These are phyloP conservation scores for Clinocottus analis DNA, from an alignment of 2,113 vertebrate genomes.

Conservation along the genomic window DNA sequence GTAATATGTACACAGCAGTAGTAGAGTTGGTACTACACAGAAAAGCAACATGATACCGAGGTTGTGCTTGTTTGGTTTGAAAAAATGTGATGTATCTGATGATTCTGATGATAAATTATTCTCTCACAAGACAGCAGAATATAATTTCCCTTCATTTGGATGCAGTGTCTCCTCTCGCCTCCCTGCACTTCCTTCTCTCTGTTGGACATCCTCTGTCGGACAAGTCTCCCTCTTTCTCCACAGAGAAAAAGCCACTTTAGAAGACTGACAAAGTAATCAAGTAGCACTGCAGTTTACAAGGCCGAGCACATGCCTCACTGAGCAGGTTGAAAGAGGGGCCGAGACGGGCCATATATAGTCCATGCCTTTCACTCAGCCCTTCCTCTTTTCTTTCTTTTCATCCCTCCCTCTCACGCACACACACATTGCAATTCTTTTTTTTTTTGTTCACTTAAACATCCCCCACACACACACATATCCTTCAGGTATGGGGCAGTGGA, in stretches of 20 bases:
- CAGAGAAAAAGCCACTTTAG: constrained; percentile 73
- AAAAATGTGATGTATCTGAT: constrained; percentile 8
- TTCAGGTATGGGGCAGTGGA: constrained; percentile 58
- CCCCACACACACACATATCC: constrained; percentile 19
- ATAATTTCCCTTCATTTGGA: constrained; percentile 55
- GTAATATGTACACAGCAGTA: constrained; percentile 31
- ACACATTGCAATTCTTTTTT: background rate
- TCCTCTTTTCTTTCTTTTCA: constrained; percentile 34
- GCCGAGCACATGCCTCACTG: constrained; percentile 75
- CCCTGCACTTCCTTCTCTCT: constrained; percentile 25
- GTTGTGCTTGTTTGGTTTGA: constrained; percentile 37
- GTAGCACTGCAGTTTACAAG: constrained; percentile 78
- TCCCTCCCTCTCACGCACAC: constrained; percentile 2
- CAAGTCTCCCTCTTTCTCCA: constrained; percentile 58
- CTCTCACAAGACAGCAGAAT: constrained; percentile 46
- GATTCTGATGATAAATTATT: constrained; percentile 38
- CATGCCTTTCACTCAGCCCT: constrained; percentile 50
- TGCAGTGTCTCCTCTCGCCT: constrained; percentile 28
- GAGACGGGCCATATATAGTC: constrained; percentile 55
- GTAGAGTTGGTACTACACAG: background rate
- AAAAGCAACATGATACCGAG: constrained; percentile 4
- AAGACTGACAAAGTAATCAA: constrained; percentile 84
- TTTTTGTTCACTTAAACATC: background rate
- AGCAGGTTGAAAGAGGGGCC: constrained; percentile 79
- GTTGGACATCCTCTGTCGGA: constrained; percentile 63